These are phyloP conservation scores for Oostethus manadensis DNA, from an alignment of 2,113 vertebrate species.

Conservation along the genomic window DNA sequence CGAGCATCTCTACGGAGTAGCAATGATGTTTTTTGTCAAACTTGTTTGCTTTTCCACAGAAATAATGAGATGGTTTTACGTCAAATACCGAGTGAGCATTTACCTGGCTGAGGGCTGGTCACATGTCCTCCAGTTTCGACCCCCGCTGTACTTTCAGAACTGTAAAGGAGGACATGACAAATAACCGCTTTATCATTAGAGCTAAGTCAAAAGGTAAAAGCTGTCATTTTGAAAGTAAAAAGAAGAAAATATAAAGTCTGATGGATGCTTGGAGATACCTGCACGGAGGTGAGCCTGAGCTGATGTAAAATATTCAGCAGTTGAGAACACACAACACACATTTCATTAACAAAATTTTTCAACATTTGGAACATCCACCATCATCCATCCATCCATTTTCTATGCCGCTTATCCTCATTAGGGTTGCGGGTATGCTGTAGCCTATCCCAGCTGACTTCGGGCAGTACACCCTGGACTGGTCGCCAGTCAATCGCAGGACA, in stretches of 20 bases:
- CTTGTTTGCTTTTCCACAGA: too few relatives aligned
- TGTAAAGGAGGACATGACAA: slow-evolving; percentile 1
- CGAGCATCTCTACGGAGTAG: too few relatives aligned
- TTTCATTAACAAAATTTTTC: slow-evolving; percentile 27
- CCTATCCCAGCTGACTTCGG: too few relatives aligned
- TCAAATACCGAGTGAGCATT: background rate
- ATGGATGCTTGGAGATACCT: slow-evolving; percentile 58
- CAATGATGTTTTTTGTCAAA: too few relatives aligned
- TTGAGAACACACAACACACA: slow-evolving; percentile 41
- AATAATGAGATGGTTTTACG: too few relatives aligned
- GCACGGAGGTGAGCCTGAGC: slow-evolving; percentile 67
- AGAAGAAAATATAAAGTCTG: background rate
- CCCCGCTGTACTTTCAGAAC: slow-evolving; percentile 19
- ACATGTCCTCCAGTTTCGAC: background rate
- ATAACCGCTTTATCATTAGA: too few relatives aligned
- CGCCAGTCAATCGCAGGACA: too few relatives aligned
- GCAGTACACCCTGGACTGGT: too few relatives aligned
- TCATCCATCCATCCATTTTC: too few relatives aligned
- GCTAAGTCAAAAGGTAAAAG: background rate
- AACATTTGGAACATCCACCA: background rate
- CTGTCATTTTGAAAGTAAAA: background rate
- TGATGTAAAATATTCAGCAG: slow-evolving; percentile 56
- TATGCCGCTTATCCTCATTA: too few relatives aligned
- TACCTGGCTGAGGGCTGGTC: slow-evolving; percentile 17
- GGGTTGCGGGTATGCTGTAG: too few relatives aligned